phyloP scores from a whole-genome alignment of 2,113 vertebrate genomes.

The Nothobranchius furzeri region DNA sequence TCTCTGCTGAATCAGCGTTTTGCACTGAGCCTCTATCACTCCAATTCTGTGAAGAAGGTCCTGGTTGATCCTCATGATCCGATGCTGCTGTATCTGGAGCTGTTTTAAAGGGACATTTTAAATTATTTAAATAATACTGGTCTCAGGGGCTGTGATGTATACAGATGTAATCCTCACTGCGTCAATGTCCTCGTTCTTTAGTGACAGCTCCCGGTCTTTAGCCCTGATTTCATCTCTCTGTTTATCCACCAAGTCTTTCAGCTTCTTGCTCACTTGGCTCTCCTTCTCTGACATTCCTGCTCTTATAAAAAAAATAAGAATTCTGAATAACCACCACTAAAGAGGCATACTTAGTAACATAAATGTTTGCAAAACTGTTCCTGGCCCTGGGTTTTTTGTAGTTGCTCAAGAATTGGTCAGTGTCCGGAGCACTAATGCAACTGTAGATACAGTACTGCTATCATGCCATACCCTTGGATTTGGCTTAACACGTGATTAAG shows the following conservation, averaged over 20 bases:
- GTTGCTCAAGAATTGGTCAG: no score
- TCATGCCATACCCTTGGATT: slow-evolving; percentile 9
- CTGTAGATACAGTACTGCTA: neutral
- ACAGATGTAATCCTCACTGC: slow-evolving; percentile 78
- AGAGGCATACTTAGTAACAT: neutral
- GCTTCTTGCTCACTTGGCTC: slow-evolving; percentile 86
- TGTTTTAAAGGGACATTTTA: slow-evolving; percentile 42
- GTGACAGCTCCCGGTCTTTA: slow-evolving; percentile 86
- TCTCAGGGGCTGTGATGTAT: neutral
- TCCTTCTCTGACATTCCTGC: slow-evolving; percentile 89
- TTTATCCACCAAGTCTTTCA: slow-evolving; percentile 89
- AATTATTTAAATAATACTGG: neutral
- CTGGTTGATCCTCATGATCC: slow-evolving; percentile 92
- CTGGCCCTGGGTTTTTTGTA: no score
- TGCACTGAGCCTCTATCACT: slow-evolving; percentile 88
- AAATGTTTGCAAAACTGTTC: no score
- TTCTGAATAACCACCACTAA: neutral
- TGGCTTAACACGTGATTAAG: neutral
- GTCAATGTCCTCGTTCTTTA: slow-evolving; percentile 88
- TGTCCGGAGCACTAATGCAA: no score
- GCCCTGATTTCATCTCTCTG: slow-evolving; percentile 91
- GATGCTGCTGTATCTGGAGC: slow-evolving; percentile 93
- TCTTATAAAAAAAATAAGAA: neutral
- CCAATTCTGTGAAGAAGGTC: slow-evolving; percentile 87
- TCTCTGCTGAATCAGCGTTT: slow-evolving; percentile 88